These are phyloP conservation scores for Mormyrus iriodes DNA, from an alignment of 2,113 vertebrate genomes.

Conservation along the genomic window DNA sequence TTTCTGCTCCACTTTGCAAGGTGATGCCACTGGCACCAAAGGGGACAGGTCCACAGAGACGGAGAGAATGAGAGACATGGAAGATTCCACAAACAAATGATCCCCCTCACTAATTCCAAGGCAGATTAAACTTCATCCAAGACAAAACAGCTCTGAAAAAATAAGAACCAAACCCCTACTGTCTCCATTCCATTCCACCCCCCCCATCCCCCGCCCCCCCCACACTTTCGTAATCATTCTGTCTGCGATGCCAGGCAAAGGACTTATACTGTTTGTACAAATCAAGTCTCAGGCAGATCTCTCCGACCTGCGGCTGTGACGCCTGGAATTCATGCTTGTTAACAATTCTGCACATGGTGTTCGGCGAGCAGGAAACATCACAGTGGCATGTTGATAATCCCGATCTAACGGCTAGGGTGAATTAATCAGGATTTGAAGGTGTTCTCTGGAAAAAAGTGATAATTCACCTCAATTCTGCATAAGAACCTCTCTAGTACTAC, in stretches of 20 bases:
- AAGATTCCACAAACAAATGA: constrained; percentile 8
- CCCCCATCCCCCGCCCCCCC: constrained; percentile 3
- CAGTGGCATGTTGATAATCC: constrained; percentile 25
- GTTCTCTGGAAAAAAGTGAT: constrained; percentile 18
- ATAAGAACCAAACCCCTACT: neutral
- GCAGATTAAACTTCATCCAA: constrained; percentile 16
- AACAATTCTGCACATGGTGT: neutral
- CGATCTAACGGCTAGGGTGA: constrained; percentile 20
- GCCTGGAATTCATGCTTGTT: neutral
- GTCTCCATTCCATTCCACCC: constrained; percentile 14
- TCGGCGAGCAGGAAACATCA: constrained; percentile 12
- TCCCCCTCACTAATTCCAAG: constrained; percentile 8
- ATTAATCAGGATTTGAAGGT: constrained; percentile 32
- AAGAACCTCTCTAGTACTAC: constrained; percentile 18
- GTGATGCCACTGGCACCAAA: neutral
- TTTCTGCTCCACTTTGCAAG: neutral
- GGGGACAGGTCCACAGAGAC: neutral
- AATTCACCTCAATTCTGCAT: constrained; percentile 17
- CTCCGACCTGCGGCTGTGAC: neutral
- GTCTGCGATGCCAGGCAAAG: constrained; percentile 12
- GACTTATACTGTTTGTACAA: constrained; percentile 19
- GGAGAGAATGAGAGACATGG: neutral
- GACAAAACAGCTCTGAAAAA: constrained; percentile 18
- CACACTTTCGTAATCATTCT: constrained; percentile 19
- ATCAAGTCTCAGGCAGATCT: constrained; percentile 20